A percentile compares a stretch with the other conserved stretches of the same genome.
These are phyloP conservation scores for Morinoia aosen DNA, from an alignment of 2,888 invertebrate genomes.

Conservation along the genomic window DNA sequence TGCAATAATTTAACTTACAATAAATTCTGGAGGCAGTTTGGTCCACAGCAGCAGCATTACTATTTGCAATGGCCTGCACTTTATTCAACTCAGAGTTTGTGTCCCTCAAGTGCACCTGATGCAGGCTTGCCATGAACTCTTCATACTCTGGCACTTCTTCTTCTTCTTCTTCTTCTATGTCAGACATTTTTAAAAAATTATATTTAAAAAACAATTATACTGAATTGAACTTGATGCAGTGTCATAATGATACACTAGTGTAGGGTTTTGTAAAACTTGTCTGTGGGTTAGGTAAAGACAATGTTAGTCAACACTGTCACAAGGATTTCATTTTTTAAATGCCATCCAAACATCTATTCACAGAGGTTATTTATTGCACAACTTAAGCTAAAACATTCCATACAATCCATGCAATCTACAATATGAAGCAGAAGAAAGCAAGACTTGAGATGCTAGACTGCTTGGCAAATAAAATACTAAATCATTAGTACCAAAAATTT, in stretches of 20 bases:
- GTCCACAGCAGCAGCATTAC: background rate
- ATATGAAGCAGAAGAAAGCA: too few species aligned
- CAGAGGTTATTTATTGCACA: too few species aligned
- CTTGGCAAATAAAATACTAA: too few species aligned
- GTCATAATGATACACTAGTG: background rate
- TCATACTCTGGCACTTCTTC: background rate
- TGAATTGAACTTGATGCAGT: too few species aligned
- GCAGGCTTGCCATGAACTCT: background rate
- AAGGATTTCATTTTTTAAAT: too few species aligned
- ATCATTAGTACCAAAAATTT: too few species aligned
- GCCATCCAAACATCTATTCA: too few species aligned
- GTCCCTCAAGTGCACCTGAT: background rate
- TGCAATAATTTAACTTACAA: slow-evolving; percentile 6
- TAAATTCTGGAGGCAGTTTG: slow-evolving; percentile 2
- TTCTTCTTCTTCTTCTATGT: slow-evolving; percentile 36
- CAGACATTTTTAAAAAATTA: background rate
- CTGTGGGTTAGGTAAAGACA: background rate
- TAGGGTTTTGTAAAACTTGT: background rate
- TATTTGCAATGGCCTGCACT: background rate
- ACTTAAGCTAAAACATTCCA: too few species aligned
- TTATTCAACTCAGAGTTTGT: background rate
- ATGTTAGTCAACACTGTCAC: too few species aligned
- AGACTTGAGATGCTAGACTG: too few species aligned
- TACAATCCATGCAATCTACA: too few species aligned
- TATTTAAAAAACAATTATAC: too few species aligned